Conservation (phyloP, 2,797 vertebrate genomes). For the Hyperoplus lanceolatus region DNA sequence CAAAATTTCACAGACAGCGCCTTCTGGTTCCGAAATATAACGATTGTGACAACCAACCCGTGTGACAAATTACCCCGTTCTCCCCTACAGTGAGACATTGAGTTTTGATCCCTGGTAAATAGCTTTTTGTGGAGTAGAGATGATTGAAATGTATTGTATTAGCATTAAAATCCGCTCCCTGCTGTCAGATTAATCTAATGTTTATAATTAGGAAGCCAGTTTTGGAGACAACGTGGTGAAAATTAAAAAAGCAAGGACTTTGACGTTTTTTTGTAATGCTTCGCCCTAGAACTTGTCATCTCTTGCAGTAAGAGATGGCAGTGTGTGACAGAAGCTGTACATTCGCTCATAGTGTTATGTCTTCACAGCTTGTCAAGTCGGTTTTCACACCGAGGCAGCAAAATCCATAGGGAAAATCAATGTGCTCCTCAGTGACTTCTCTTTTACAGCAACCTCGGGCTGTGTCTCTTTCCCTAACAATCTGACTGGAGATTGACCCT, state of each 20-base stretch:
- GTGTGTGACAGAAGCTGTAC: conserved; percentile 28
- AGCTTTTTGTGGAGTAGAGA: background rate
- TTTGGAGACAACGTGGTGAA: background rate
- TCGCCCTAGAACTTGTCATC: background rate
- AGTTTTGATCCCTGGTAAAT: too few species aligned
- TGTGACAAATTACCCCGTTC: too few species aligned
- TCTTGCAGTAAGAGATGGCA: conserved; percentile 16
- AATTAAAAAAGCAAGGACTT: background rate
- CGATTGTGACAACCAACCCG: too few species aligned
- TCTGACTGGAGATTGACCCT: conserved; percentile 45
- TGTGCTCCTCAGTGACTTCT: conserved; percentile 48
- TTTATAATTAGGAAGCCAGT: background rate
- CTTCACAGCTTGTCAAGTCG: conserved; percentile 64
- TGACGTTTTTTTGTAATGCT: background rate
- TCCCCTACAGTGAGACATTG: too few species aligned
- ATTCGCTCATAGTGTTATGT: conserved; percentile 34
- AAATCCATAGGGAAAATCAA: conserved; percentile 66
- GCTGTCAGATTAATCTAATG: background rate
- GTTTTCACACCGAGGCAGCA: conserved; percentile 46
- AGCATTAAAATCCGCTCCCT: background rate
- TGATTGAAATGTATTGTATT: background rate
- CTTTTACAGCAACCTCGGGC: conserved; percentile 34
- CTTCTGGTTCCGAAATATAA: too few species aligned
- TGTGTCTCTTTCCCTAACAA: conserved; percentile 36
- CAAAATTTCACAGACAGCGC: too few species aligned